Conservation (phyloP, 2,797 vertebrate species). For the Myotis planiceps region DNA sequence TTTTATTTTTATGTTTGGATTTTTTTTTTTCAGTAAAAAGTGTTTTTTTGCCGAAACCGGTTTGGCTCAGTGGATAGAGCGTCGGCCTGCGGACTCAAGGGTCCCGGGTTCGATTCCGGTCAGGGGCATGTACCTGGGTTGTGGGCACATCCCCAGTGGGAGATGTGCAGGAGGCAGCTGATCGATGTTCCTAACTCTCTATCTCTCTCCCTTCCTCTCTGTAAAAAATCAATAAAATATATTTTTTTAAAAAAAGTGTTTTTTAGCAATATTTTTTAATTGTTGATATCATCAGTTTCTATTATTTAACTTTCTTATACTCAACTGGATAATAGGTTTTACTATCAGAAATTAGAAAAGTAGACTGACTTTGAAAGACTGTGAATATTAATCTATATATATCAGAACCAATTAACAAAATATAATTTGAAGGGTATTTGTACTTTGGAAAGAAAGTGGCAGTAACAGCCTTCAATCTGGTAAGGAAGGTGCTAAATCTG, state of each 20-base stretch:
- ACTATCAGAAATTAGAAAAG: neutral
- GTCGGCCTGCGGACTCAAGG: no score
- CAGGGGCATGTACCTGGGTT: no score
- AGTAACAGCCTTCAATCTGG: neutral
- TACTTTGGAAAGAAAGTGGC: neutral
- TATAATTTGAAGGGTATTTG: neutral
- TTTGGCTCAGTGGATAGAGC: no score
- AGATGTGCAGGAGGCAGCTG: no score
- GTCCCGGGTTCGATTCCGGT: no score
- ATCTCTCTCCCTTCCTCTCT: no score
- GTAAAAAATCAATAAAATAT: no score
- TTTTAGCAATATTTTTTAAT: neutral
- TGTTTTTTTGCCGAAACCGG: no score
- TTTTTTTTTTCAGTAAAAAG: constrained; percentile 5
- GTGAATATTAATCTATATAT: neutral
- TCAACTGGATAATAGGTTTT: neutral
- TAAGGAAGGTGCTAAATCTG: neutral
- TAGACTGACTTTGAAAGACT: neutral
- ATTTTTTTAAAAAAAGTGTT: neutral
- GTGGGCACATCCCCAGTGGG: no score
- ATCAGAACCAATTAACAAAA: neutral
- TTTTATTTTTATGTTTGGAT: constrained; percentile 2
- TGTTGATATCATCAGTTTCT: neutral
- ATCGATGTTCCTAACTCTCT: no score
- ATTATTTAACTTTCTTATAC: neutral